Evolutionary conservation across 2,888 invertebrate genomes (phyloP), one percentile per base, ranked within the genome.

Genomic region (Carcina quercana): DNA sequence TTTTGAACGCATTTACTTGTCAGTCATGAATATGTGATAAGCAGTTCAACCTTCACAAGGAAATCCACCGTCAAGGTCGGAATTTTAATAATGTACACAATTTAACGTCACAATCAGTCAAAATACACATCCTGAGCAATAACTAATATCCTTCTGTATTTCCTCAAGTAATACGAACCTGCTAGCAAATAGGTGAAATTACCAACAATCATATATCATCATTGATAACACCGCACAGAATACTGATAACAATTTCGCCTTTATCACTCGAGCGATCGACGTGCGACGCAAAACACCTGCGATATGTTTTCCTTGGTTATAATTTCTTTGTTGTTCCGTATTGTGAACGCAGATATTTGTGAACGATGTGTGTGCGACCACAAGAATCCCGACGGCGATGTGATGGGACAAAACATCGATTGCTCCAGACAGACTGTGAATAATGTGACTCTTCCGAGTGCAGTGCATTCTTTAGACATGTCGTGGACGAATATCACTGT

Each of bases 111-210:
- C n/a, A n/a, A n/a, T n/a, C n/a, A n/a, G n/a, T n/a, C n/a, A n/a
- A n/a, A n/a, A n/a, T n/a, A n/a, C n/a, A n/a, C n/a, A n/a, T n/a
- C n/a, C n/a, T n/a, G n/a, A n/a, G n/a, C n/a, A n/a, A n/a, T n/a
- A n/a, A n/a, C n/a, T n/a, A n/a, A n/a, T n/a, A n/a, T n/a, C n/a
- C n/a, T n/a, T n/a, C n/a, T n/a, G n/a, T n/a, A n/a, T n/a, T n/a
- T n/a, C n/a, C n/a, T n/a, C n/a, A n/a, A n/a, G n/a, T n/a, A n/a
- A n/a, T n/a, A n/a, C n/a, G n/a, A n/a, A n/a, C n/a, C n/a, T n/a
- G n/a, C n/a, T n/a, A n/a, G n/a, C n/a, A n/a, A n/a, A n/a, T n/a
- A 45, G 55, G 60, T 53, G 60, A 66, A 73, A 71, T 75, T 67
- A 60, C 65, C 68, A 63, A 59, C 56, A 59, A 70, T 65, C 56